Percentiles rank a stretch among this genome's conserved stretches.
Conservation (phyloP, 2,888 invertebrate species). For the Thelaira solivaga region DNA sequence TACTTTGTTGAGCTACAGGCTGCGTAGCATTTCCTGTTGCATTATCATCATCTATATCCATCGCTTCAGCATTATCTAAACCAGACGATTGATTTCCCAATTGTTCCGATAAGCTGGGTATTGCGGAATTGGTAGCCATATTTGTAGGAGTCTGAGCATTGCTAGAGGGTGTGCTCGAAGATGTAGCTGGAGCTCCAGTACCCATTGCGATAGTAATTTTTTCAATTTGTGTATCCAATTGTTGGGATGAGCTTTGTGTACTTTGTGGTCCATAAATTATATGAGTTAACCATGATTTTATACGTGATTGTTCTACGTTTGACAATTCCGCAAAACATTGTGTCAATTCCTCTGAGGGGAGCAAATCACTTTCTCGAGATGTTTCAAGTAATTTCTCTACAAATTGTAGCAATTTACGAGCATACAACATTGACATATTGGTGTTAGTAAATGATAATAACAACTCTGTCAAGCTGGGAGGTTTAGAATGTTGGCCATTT, state of each 20-base stretch:
- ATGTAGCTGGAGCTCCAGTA: conserved; percentile 53
- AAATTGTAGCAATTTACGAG: conserved; percentile 87
- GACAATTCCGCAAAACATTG: conserved; percentile 83
- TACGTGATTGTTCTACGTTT: conserved; percentile 80
- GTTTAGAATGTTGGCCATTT: background rate
- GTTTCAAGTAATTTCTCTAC: conserved; percentile 85
- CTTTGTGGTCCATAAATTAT: conserved; percentile 80
- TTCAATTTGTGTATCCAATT: conserved; percentile 62
- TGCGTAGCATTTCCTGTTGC: conserved; percentile 51
- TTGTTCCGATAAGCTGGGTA: conserved; percentile 77
- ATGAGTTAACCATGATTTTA: conserved; percentile 83
- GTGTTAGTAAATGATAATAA: conserved; percentile 88
- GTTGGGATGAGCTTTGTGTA: conserved; percentile 53
- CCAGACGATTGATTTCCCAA: conserved; percentile 70
- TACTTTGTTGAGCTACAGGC: conserved; percentile 64
- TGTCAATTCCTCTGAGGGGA: conserved; percentile 82
- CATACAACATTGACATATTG: conserved; percentile 83
- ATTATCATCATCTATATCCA: conserved; percentile 78
- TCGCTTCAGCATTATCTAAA: conserved; percentile 72
- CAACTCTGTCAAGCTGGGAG: conserved; percentile 85
- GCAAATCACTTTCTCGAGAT: conserved; percentile 81
- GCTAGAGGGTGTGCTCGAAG: conserved; percentile 77
- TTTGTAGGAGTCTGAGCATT: conserved; percentile 79
- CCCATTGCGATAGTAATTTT: conserved; percentile 40
- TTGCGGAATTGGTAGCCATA: conserved; percentile 76